phyloP scores from a whole-genome alignment of 2,888 invertebrate species.

The Morpho helenor region DNA sequence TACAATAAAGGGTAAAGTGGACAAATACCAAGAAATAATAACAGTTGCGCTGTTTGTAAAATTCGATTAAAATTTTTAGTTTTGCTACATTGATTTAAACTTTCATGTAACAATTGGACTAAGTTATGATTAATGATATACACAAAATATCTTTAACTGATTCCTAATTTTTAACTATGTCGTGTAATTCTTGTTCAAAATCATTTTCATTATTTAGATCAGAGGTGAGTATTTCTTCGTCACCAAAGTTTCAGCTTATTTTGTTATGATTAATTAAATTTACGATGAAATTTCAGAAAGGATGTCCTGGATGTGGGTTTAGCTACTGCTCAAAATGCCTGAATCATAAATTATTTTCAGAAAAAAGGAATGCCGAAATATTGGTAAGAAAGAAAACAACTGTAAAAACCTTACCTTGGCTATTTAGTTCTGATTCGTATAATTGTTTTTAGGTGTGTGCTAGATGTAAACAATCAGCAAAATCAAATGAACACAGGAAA shows the following conservation, averaged over 20 bases:
- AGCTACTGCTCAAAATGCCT: conserved; percentile 91
- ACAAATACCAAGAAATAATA: too few relatives aligned
- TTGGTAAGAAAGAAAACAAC: conserved; percentile 78
- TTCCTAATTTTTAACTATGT: conserved; percentile 64
- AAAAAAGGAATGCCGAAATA: conserved; percentile 80
- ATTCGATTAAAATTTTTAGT: too few relatives aligned
- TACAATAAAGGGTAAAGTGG: too few relatives aligned
- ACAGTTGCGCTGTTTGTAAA: too few relatives aligned
- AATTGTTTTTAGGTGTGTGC: conserved; percentile 50
- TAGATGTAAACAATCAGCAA: conserved; percentile 48
- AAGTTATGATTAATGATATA: too few relatives aligned
- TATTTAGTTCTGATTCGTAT: background rate
- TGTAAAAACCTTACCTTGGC: conserved; percentile 37
- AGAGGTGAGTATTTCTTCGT: conserved; percentile 75
- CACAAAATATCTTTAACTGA: too few relatives aligned
- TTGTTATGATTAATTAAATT: background rate
- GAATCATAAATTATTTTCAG: conserved; percentile 83
- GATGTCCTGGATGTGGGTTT: conserved; percentile 90
- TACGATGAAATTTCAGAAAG: conserved; percentile 79
- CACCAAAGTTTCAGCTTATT: background rate
- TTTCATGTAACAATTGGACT: too few relatives aligned
- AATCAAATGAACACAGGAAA: conserved; percentile 32
- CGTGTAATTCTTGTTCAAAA: conserved; percentile 85
- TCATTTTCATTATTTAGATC: conserved; percentile 85
- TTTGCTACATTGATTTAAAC: too few relatives aligned